Conservation (phyloP, 1,140 invertebrate genomes). For the Bombyx mori region DNA sequence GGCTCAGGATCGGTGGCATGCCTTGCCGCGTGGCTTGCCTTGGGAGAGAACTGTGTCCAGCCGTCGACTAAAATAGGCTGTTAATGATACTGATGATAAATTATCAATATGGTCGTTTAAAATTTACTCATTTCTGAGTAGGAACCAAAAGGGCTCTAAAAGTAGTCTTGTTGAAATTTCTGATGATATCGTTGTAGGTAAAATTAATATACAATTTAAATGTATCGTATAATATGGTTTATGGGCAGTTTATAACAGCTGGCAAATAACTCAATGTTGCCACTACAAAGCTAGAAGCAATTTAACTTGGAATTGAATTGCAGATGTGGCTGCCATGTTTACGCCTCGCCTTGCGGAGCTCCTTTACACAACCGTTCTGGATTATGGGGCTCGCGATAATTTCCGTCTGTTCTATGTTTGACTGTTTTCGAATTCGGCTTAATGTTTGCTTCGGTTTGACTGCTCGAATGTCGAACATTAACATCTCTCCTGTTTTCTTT, state of each 20-base stretch:
- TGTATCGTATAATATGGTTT: conserved; percentile 27
- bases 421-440: neutral
- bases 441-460: neutral
- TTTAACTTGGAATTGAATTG: conserved; percentile 40
- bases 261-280: conserved; percentile 39
- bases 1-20: too few relatives aligned
- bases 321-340: conserved; percentile 26
- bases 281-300: conserved; percentile 31
- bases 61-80: too few relatives aligned
- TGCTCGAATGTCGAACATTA: too few relatives aligned
- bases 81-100: too few relatives aligned
- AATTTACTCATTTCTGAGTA: too few relatives aligned
- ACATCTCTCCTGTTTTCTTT: too few relatives aligned
- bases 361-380: neutral
- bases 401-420: neutral
- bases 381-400: neutral
- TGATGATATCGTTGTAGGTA: too few relatives aligned
- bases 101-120: too few relatives aligned
- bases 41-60: too few relatives aligned
- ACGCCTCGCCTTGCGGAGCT: conserved; percentile 5
- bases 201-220: conserved; percentile 32
- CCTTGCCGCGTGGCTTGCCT: too few relatives aligned
- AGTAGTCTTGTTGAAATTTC: too few relatives aligned
- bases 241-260: conserved; percentile 28
- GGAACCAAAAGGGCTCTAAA: too few relatives aligned